These are phyloP conservation scores for Tangara arthus DNA, from an alignment of 2,797 vertebrate genomes.

Conservation along the genomic window DNA sequence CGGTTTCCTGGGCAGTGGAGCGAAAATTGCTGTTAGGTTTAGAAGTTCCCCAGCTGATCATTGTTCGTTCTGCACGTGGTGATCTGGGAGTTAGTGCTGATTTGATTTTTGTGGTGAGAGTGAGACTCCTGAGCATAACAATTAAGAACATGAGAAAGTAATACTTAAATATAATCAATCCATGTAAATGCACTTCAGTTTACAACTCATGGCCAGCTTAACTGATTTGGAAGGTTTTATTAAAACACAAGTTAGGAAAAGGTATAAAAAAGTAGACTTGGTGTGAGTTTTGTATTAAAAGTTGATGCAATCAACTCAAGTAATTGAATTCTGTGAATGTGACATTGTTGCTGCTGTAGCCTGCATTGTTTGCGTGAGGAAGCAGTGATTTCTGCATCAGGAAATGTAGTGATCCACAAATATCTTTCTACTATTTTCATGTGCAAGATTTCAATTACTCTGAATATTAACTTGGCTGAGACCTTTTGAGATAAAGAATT, in stretches of 20 bases:
- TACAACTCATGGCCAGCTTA: neutral
- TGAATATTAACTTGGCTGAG: neutral
- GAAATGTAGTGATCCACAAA: neutral
- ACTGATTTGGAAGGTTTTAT: neutral
- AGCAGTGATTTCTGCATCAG: neutral
- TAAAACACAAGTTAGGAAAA: neutral
- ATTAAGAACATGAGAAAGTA: neutral
- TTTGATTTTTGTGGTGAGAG: neutral
- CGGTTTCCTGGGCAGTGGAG: accelerated
- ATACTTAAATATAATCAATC: neutral
- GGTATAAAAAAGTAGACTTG: neutral
- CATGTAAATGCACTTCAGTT: neutral
- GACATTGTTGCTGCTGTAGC: neutral
- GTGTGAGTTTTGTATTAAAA: neutral
- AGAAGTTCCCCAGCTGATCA: neutral
- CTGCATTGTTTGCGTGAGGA: neutral
- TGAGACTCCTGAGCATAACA: neutral
- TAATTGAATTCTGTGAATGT: neutral
- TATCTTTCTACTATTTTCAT: neutral
- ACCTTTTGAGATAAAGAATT: neutral
- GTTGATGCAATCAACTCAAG: neutral
- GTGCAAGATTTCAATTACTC: neutral
- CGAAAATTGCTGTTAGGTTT: neutral
- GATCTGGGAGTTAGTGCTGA: neutral
- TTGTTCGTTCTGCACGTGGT: accelerated